Evolutionary conservation across 2,888 invertebrate genomes (phyloP), one percentile per base, ranked within the genome.

Genomic region (Ganaspis brasiliensis): DNA sequence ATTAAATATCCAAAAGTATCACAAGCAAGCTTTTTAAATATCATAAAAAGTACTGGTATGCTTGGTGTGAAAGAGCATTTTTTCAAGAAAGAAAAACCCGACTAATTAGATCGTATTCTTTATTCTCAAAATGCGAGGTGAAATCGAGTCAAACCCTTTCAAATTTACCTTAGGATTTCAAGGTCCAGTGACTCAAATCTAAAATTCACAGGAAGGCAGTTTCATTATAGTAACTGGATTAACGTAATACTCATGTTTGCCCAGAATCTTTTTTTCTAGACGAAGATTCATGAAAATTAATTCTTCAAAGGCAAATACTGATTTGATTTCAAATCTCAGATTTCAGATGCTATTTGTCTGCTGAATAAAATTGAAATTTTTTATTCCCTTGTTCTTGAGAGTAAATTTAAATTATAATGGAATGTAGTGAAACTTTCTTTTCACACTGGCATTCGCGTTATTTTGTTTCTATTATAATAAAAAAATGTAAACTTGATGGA

Each of bases 101-200:
- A 16, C 52, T 52, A 52, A 16, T 19, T 16, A 8, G 52, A 52
- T 52, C 12, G 19, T 16, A 16, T 52, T 16, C 16, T 24, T 24
- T 56, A 14, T 26, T 56, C 56, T 14, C 24, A 12, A 26, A 56
- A 56, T 16, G 35, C 1, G 31, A 35, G 16, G 19, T 19, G 52
- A 52, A 19, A 52, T 16, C 19, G 19, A 52, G 19, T 52, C 52
- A 19, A 2, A 19, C 19, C 59, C 16, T 67, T 67, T 45, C 3
- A 67, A 45, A 45, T 45, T 67, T 67, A 26, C n/a, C 40, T 0
- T 24, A 40, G 67, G 21, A 67, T 45, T 67, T 26, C n/a, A 4
- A 67, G 45, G 67, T 45, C 40, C 67, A 67, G 16, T 67, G 45
- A 67, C n/a, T 67, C 10, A n/a, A 67, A 21, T 40, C 14, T 21